These are phyloP conservation scores for Drosophila anomelani DNA, from an alignment of 2,888 invertebrate genomes.

Conservation along the genomic window DNA sequence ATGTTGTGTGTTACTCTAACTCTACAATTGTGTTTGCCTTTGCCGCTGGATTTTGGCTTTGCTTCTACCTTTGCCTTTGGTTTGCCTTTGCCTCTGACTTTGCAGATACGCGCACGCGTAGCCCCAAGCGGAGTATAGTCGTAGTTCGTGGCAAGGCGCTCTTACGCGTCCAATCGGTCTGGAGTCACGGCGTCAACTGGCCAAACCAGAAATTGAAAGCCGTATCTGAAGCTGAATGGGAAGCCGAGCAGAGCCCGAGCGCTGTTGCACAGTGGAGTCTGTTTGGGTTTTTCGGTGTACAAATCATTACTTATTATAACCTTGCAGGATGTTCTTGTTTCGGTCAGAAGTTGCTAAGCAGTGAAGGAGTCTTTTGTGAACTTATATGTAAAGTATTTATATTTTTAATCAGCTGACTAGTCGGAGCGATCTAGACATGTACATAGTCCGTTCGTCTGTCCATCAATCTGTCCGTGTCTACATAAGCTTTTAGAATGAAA, in stretches of 20 bases:
- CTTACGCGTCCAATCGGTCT: slow-evolving; percentile 58
- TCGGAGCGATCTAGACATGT: too few species aligned
- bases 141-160: slow-evolving; percentile 34
- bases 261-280: not conserved
- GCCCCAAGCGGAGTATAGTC: slow-evolving; percentile 33
- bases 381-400: too few species aligned
- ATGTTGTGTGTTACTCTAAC: slow-evolving; percentile 24
- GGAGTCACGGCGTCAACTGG: slow-evolving; percentile 69
- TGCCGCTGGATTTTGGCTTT: slow-evolving; percentile 33
- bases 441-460: too few species aligned
- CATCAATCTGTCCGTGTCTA: too few species aligned
- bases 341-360: too few species aligned
- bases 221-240: slow-evolving; percentile 18
- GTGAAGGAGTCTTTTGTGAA: too few species aligned
- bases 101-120: slow-evolving; percentile 65
- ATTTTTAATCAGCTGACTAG: too few species aligned
- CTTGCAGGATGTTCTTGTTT: not conserved
- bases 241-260: slow-evolving; percentile 8
- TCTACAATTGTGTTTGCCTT: slow-evolving; percentile 38
- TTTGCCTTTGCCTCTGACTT: slow-evolving; percentile 29
- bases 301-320: not conserved
- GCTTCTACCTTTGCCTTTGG: slow-evolving; percentile 13
- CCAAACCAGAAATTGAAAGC: slow-evolving; percentile 33
- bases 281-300: not conserved
- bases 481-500: too few species aligned